phyloP scores from a whole-genome alignment of 2,797 vertebrate species.

The Aeoliscus strigatus region DNA sequence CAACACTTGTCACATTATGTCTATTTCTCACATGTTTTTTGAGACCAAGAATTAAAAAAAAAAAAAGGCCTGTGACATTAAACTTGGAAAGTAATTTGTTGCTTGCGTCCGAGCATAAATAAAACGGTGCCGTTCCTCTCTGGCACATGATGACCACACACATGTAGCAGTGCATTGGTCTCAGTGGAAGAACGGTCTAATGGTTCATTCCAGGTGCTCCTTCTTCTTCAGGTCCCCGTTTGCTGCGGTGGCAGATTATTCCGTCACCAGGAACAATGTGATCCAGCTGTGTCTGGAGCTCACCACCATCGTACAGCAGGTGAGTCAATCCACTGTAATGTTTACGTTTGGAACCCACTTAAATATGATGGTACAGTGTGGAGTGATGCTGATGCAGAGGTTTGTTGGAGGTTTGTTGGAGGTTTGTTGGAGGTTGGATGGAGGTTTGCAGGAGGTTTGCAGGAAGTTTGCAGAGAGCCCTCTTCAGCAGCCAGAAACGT shows the following conservation, averaged over 20 bases:
- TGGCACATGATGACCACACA: slow-evolving; percentile 1
- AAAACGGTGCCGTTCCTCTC: not conserved
- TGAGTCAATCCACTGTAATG: slow-evolving; percentile 44
- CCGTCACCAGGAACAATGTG: slow-evolving; percentile 95
- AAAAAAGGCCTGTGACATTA: no score
- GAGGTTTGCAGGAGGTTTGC: no score
- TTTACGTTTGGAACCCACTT: no score
- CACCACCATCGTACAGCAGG: slow-evolving; percentile 98
- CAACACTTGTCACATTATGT: no score
- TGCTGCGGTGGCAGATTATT: slow-evolving; percentile 96
- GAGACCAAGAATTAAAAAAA: no score
- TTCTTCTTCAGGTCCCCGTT: slow-evolving; percentile 93
- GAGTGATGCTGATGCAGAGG: no score
- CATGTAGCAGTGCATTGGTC: slow-evolving; percentile 50
- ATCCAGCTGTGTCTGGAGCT: slow-evolving; percentile 98
- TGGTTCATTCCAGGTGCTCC: slow-evolving; percentile 79
- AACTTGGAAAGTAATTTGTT: no score
- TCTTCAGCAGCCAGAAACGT: no score
- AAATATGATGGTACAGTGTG: no score
- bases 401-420: slow-evolving; percentile 8
- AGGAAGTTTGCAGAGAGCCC: no score
- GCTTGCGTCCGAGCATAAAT: not conserved
- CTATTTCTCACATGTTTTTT: no score
- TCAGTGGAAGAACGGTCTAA: slow-evolving; percentile 71
- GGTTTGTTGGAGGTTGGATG: no score